These are phyloP conservation scores for Drosophila parthenogenetica DNA, from an alignment of 2,888 invertebrate species.

Conservation along the genomic window DNA sequence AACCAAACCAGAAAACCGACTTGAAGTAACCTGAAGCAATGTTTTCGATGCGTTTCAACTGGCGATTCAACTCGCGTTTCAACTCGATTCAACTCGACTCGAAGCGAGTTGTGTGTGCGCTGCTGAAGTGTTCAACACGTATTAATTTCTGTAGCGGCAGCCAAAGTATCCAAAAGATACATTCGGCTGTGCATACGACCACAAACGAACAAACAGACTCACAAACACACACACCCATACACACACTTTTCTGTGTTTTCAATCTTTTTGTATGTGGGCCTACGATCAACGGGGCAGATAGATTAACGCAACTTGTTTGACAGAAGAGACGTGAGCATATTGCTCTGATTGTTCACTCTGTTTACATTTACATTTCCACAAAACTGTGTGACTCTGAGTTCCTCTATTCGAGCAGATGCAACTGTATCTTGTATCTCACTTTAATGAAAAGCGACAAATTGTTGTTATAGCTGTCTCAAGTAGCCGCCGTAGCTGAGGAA, in stretches of 20 bases:
- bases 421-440: constrained; percentile 3
- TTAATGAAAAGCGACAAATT: constrained; percentile 68
- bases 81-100: constrained; percentile 9
- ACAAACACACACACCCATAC: too few species aligned
- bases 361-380: constrained; percentile 61
- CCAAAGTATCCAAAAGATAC: constrained; percentile 74
- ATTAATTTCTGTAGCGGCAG: constrained; percentile 80
- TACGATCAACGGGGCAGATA: constrained; percentile 37
- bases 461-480: constrained; percentile 68
- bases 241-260: too few species aligned
- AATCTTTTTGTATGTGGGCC: constrained; percentile 59
- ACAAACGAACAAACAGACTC: constrained; percentile 36
- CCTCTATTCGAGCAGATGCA: constrained; percentile 1
- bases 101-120: constrained; percentile 69
- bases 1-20: constrained; percentile 16
- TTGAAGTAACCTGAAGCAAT: constrained; percentile 2
- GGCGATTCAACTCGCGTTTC: neutral
- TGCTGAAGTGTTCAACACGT: constrained; percentile 81
- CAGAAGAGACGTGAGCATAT: constrained; percentile 52
- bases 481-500: constrained; percentile 28
- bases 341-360: constrained; percentile 45
- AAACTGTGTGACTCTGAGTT: constrained; percentile 15
- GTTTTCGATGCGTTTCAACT: constrained; percentile 11
- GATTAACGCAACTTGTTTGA: constrained; percentile 76
- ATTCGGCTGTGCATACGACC: constrained; percentile 58